Base-by-base conservation (phyloP, 2,797 vertebrate species). In the Simalia tracyae region DNA sequence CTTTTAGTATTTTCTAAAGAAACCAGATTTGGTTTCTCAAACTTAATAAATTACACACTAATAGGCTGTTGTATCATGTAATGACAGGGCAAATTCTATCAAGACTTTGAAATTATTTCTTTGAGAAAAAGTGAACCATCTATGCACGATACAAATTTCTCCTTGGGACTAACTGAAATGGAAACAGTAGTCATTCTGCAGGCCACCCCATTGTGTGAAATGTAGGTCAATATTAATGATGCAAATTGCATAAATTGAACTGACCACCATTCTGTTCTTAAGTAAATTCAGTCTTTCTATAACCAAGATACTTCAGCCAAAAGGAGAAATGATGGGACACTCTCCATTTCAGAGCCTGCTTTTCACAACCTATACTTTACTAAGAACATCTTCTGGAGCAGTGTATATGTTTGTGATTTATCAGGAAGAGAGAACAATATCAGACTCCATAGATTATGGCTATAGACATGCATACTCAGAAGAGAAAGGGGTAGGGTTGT, bases 221-320 rank as follows among this genome's bases (percentile, higher is more conserved):
- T 76, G 90, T 87, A 90, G 95, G 28, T 96, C 94, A 87, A 95
- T 92, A 92, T 84, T 92, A 92, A 68, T 1, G 24, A 11, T 94
- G 54, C 57, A 90, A 61, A 95, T 59, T 42, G 50, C 54, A 54
- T 8, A 87, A 84, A 22, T 1, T 95, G 92, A 85, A 59, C 88
- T 92, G 64, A 84, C 93, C 86, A 89, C 42, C 63, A 64, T 94
- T 91, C 86, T 92, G 87, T 54, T 19, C 57, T 93, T 66, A 91
- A 88, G 89, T n/a, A 60, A 26, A 89, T 46, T 72, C 17, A 36
- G 8, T 54, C 94, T 36, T 72, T 2, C 36, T 1, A 2, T 26
- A 12, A n/a, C 0, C 28, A 24, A 36, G 66, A 7, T 8, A 26
- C 4, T 26, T 60, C 28, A 60, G 56, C 68, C 24, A 50, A 61